Evolutionary conservation across 2,797 vertebrate genomes (phyloP).

Genomic region (Apogon talboti): DNA sequence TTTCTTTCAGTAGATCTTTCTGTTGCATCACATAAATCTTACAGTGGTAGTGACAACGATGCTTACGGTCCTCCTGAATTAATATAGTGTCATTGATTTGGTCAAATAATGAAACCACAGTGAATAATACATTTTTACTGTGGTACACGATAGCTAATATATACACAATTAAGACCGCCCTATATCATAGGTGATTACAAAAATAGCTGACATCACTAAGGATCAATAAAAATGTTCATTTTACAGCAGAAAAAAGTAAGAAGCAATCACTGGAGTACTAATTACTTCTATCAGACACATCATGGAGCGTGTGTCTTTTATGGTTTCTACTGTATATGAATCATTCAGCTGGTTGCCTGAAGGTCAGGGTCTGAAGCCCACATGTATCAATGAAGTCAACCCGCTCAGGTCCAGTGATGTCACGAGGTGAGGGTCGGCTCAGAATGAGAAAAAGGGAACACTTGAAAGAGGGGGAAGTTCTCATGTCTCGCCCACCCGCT

Average conservation of each 20-base stretch:
- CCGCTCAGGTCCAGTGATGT: neutral
- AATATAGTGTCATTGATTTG: slow-evolving; percentile 15
- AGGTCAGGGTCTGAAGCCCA: slow-evolving; percentile 39
- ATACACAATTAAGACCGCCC: slow-evolving; percentile 30
- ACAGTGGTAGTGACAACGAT: no score
- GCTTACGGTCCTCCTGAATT: neutral
- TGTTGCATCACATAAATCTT: no score
- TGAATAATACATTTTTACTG: slow-evolving; percentile 23
- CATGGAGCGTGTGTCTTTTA: slow-evolving; percentile 20
- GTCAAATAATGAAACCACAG: neutral
- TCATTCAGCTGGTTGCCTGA: slow-evolving; percentile 48
- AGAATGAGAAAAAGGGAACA: slow-evolving; percentile 9
- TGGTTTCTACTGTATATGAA: slow-evolving; percentile 35
- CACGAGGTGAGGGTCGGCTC: neutral
- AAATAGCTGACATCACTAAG: slow-evolving; percentile 37
- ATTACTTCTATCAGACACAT: slow-evolving; percentile 56
- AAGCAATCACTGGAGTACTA: slow-evolving; percentile 59
- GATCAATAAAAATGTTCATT: slow-evolving; percentile 39
- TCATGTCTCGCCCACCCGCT: neutral
- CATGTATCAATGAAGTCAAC: slow-evolving; percentile 18
- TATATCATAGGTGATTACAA: slow-evolving; percentile 46
- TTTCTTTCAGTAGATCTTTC: no score
- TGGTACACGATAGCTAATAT: slow-evolving; percentile 3
- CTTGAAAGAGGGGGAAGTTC: slow-evolving; percentile 5
- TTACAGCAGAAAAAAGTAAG: slow-evolving; percentile 47